Evolutionary conservation across 2,888 invertebrate genomes (phyloP), one percentile per base, ranked within the genome.

Genomic region (Xanthia icteritia): DNA sequence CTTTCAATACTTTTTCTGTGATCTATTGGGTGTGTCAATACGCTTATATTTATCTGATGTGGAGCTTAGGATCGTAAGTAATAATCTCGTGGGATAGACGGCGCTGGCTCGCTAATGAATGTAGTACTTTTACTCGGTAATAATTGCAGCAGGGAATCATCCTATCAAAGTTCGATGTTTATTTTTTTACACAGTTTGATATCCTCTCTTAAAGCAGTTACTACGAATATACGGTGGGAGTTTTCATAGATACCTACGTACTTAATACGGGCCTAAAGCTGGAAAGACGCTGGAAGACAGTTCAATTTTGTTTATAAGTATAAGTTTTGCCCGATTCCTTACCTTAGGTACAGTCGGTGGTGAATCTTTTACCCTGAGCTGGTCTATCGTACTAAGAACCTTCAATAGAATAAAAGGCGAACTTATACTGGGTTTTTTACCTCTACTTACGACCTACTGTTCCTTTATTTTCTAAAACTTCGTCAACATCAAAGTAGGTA

Each of bases 51-150:
- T 9, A 51, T 51, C 23, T 51, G 23, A 3, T 23, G 51, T 23
- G 51, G 51, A 51, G 3, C 23, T 23, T 8, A 51, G 51, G 9
- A 51, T 8, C n/a, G n/a, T n/a, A n/a, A 2, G 20, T 51, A 20
- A 20, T 51, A 51, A 23, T 51, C 51, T 51, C 23, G 8, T 23
- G 51, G 51, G 23, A 54, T 36, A 11, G 51, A n/a, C 6, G 64
- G 27, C 66, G 39, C 78, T 51, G 42, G 17, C n/a, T 70, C 42
- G 23, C 54, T 77, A 61, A 13, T 27, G 54, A 51, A 27, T 20
- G 8, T 42, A 51, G 11, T 23, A 11, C 5, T 70, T 45, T 67
- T 78, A 51, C 31, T 42, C 5, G 6, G 36, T 58, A 58, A 9
- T 23, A 27, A 42, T 60, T 74, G 17, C 2, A 31, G 11, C 20